Evolutionary conservation across 2,888 invertebrate species (phyloP), one percentile per base, ranked within the genome.

Genomic region (Gymnocheta viridis): DNA sequence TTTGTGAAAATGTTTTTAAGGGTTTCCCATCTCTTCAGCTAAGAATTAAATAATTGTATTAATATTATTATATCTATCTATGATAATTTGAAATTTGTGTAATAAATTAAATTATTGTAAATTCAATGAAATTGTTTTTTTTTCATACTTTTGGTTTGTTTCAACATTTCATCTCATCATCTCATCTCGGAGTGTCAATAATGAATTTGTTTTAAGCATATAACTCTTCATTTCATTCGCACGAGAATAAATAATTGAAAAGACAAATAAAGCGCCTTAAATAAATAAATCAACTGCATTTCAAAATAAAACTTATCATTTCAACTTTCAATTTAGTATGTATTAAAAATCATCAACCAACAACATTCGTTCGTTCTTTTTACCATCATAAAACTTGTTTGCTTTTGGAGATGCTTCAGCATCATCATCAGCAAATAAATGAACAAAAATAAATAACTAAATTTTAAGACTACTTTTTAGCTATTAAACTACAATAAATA

Each of bases 251-350:
- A 32, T n/a, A 60, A 60, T 19, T 56, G 10, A 70, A 44, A 22
- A 24, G 2, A 41, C 4, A 32, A 41, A 62, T 44, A 51, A 62
- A 62, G 70, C 62, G 27, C 5, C 29, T 70, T 78, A 78, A 69
- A 49, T 60, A 70, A 51, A 17, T 70, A 56, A 66, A 58, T 19
- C 6, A 47, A 19, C 19, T 24, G 27, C 27, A 58, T 29, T 60
- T 38, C 27, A 49, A 58, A 58, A 66, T 27, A 19, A 60, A 54
- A 4, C 38, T 51, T 62, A 44, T 44, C 22, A 56, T 79, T 70
- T 79, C 29, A 79, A 70, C 44, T 79, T 79, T 79, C 44, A 64
- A 66, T 79, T 64, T 62, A 24, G 9, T 3, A 27, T 49, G 22
- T 29, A 9, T 49, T 24, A 70, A 17, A 17, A 32, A 54, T 22